These are phyloP conservation scores for Albula glossodonta DNA, from an alignment of 2,113 vertebrate genomes.

Conservation along the genomic window DNA sequence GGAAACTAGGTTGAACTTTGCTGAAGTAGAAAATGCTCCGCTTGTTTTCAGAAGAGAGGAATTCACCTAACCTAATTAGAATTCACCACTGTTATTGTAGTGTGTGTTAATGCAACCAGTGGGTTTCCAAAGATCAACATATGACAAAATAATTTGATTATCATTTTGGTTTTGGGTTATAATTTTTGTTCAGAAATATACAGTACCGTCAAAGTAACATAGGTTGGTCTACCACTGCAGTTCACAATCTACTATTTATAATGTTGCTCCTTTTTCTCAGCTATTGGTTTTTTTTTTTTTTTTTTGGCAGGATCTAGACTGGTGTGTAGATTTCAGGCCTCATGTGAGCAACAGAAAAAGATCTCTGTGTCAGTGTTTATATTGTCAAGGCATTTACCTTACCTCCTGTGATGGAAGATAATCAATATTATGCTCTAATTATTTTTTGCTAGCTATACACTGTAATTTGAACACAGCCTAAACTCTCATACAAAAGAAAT, in stretches of 20 bases:
- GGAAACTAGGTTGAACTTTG: background rate
- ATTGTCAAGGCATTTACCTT: background rate
- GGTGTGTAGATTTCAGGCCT: background rate
- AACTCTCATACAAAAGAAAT: too few species aligned
- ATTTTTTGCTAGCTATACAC: background rate
- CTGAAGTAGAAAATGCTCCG: background rate
- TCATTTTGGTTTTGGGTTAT: background rate
- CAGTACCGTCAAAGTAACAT: background rate
- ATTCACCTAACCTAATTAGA: background rate
- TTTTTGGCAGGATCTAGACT: background rate
- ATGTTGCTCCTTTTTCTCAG: background rate
- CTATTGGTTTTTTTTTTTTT: background rate
- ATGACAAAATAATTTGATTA: background rate
- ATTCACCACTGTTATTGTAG: background rate
- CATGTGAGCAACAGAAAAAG: background rate
- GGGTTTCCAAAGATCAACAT: background rate
- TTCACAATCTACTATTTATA: background rate
- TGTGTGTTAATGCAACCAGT: background rate
- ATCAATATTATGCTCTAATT: background rate
- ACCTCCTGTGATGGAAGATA: slow-evolving; percentile 7
- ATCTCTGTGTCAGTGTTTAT: background rate
- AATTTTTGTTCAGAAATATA: background rate
- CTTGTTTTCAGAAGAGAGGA: background rate
- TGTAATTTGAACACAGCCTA: slow-evolving; percentile 4
- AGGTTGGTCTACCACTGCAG: background rate